Percentiles rank a stretch among this genome's conserved stretches.
Evolutionary conservation across 2,888 invertebrate genomes (phyloP).

Genomic region (Torymus aiolomorphi): DNA sequence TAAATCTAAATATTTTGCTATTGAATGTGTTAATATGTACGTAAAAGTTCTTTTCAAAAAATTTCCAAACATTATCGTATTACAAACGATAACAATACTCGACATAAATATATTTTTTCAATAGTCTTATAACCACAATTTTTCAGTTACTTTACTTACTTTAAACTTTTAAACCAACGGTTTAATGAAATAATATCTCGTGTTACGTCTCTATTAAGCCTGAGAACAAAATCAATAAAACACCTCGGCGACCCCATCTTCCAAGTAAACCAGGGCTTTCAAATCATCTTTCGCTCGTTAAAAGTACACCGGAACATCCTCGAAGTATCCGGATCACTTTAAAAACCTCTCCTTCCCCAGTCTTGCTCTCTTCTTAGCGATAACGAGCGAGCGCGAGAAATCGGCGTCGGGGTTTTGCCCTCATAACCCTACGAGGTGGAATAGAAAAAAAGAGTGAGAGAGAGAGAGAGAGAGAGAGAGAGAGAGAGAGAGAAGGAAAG

Average conservation of each 20-base stretch:
- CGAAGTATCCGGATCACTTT: slow-evolving; percentile 1
- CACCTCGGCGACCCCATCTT: neutral
- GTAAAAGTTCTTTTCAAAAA: no score
- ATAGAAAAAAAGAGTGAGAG: no score
- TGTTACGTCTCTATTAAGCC: neutral
- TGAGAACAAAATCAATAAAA: neutral
- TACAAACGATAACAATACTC: no score
- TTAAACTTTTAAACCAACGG: no score
- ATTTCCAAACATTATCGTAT: no score
- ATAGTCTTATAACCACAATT: no score
- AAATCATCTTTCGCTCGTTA: slow-evolving; percentile 5
- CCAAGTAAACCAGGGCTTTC: neutral
- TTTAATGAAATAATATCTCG: no score
- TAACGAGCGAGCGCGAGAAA: slow-evolving; percentile 43
- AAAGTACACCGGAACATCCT: slow-evolving; percentile 8
- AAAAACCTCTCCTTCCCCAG: neutral
- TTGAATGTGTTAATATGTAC: no score
- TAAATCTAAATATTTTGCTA: no score
- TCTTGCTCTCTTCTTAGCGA: slow-evolving; percentile 19
- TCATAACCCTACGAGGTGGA: slow-evolving; percentile 13
- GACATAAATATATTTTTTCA: no score
- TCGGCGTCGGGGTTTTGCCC: slow-evolving; percentile 32
- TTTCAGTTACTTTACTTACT: no score
- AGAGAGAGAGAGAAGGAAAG: neutral
- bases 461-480: neutral